Percentiles rank a stretch among this genome's conserved stretches.
Conservation (phyloP, 2,797 vertebrate genomes). For the Thamnophis elegans region DNA sequence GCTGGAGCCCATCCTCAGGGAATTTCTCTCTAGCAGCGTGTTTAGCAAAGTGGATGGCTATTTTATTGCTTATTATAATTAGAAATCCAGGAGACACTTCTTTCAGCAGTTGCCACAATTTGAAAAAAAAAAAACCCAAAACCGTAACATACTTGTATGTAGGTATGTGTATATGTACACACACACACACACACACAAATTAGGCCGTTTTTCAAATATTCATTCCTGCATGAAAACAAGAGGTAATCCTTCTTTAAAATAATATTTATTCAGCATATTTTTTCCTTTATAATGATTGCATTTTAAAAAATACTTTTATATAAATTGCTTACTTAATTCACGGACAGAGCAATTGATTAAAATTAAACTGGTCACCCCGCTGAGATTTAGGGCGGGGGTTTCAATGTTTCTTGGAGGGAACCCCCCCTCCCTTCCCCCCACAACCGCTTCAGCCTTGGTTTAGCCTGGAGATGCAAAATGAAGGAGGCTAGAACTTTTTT, state of each 20-base stretch:
- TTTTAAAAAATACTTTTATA: not conserved
- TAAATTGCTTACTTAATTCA: not conserved
- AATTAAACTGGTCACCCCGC: not conserved
- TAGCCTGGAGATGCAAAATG: not conserved
- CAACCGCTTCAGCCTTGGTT: not conserved
- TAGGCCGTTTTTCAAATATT: not conserved
- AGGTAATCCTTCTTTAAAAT: not conserved
- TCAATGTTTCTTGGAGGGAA: not conserved
- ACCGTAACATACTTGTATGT: not conserved
- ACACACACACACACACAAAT: not conserved
- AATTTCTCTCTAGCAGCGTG: not conserved
- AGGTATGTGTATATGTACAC: too few species aligned
- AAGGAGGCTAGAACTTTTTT: not conserved
- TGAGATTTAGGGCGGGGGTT: not conserved
- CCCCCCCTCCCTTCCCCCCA: too few species aligned
- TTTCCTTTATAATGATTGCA: not conserved
- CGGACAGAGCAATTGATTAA: not conserved
- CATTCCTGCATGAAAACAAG: not conserved
- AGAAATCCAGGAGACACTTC: not conserved
- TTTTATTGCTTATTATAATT: not conserved
- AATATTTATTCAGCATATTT: not conserved
- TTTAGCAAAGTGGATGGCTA: not conserved
- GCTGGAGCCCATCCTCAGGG: not conserved
- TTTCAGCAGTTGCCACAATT: not conserved
- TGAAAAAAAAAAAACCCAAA: not conserved